Evolutionary conservation across 1,140 invertebrate genomes (phyloP).

Genomic region (Orchestia grillus): DNA sequence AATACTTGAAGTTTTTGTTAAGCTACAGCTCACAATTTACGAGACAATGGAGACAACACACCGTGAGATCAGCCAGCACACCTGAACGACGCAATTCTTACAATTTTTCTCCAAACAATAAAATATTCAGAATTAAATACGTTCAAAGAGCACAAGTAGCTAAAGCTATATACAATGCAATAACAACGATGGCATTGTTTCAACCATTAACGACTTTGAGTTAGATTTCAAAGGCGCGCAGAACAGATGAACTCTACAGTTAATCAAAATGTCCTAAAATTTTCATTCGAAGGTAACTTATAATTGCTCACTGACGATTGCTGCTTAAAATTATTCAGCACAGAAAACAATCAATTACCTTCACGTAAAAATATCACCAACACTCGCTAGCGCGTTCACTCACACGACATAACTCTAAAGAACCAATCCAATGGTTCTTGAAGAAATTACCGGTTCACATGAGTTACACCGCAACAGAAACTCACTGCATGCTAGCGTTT

Average conservation of each 20-base stretch:
- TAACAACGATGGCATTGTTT: no score
- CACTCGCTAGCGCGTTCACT: background rate
- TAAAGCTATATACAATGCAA: no score
- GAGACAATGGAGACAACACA: no score
- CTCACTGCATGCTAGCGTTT: no score
- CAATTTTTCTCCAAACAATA: background rate
- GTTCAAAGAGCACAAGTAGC: no score
- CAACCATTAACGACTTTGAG: no score
- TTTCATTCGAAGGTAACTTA: background rate
- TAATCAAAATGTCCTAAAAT: no score
- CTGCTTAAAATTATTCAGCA: background rate
- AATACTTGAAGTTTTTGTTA: no score
- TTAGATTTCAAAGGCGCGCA: no score
- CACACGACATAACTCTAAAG: background rate
- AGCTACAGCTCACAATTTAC: no score
- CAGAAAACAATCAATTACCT: background rate
- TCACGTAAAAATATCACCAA: background rate
- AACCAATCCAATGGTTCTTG: background rate
- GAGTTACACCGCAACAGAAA: background rate
- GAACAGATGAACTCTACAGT: no score
- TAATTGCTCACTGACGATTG: background rate
- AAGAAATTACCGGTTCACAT: background rate
- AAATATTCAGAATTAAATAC: background rate
- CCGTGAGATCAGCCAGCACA: background rate
- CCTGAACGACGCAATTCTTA: no score